Percentiles rank a stretch among this genome's conserved stretches.
Evolutionary conservation across 1,140 invertebrate genomes (phyloP).

Genomic region (Aphaenogaster ashmeadi): DNA sequence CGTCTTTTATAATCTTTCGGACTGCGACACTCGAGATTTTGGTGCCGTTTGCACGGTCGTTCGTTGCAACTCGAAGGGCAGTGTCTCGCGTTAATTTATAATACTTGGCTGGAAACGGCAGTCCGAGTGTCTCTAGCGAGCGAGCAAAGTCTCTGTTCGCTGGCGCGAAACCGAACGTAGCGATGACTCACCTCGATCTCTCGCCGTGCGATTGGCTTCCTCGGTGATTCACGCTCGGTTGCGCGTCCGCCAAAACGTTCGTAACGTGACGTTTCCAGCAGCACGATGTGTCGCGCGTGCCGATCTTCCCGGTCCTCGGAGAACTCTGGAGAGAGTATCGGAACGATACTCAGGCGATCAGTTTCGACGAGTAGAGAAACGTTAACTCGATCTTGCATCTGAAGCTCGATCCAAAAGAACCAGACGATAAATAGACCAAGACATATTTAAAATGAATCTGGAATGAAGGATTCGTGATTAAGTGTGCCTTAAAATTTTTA

Average conservation of each 20-base stretch:
- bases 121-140: conserved; percentile 42
- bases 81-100: conserved; percentile 24
- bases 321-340: neutral
- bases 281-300: conserved; percentile 21
- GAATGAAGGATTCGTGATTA: neutral
- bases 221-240: conserved; percentile 68
- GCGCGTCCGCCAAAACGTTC: conserved; percentile 52
- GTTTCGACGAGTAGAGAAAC: neutral
- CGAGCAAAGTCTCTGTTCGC: conserved; percentile 58
- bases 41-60: neutral
- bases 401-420: neutral
- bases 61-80: neutral
- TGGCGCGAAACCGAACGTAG: conserved; percentile 68
- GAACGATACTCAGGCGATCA: neutral
- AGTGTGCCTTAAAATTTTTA: neutral
- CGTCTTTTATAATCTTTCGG: neutral
- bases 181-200: conserved; percentile 71
- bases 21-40: neutral
- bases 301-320: neutral
- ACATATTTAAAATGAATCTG: neutral
- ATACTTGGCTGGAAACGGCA: conserved; percentile 5
- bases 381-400: neutral
- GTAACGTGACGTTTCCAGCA: conserved; percentile 23
- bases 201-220: conserved; percentile 68
- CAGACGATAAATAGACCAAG: neutral